phyloP scores from a whole-genome alignment of 2,113 vertebrate genomes.

The Gallinago undulata region DNA sequence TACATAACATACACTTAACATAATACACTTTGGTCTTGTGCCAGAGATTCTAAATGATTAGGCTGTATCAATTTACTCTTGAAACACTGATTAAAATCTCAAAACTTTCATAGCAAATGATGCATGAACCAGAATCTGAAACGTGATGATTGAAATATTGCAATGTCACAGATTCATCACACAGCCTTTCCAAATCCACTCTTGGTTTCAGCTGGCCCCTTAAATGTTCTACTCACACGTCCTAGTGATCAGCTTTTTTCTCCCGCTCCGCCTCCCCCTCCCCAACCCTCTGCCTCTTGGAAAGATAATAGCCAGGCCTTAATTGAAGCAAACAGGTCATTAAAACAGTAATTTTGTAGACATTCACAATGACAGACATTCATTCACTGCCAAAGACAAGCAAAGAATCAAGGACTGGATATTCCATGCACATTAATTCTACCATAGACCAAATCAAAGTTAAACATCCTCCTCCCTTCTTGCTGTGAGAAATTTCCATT shows the following conservation, averaged over 20 bases:
- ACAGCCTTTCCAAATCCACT: conserved; percentile 59
- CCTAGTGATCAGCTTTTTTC: conserved; percentile 47
- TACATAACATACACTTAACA: conserved; percentile 70
- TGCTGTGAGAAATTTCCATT: background rate
- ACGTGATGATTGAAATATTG: conserved; percentile 71
- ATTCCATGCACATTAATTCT: conserved; percentile 11
- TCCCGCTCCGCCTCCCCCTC: background rate
- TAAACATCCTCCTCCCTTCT: conserved; percentile 20
- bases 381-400: conserved; percentile 64
- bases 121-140: conserved; percentile 71
- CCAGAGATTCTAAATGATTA: conserved; percentile 70
- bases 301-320: conserved; percentile 65
- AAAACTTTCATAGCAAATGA: conserved; percentile 69
- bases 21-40: conserved; percentile 61
- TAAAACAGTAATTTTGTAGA: conserved; percentile 67
- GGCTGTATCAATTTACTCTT: conserved; percentile 70
- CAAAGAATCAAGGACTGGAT: conserved; percentile 32
- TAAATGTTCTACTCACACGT: conserved; percentile 50
- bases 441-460: conserved; percentile 11
- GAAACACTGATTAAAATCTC: conserved; percentile 72
- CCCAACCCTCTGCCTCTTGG: conserved; percentile 7
- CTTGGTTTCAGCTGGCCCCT: conserved; percentile 60
- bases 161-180: conserved; percentile 68
- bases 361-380: conserved; percentile 55
- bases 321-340: conserved; percentile 72